phyloP scores from a whole-genome alignment of 2,888 invertebrate species.

The Ectobius pallidus region DNA sequence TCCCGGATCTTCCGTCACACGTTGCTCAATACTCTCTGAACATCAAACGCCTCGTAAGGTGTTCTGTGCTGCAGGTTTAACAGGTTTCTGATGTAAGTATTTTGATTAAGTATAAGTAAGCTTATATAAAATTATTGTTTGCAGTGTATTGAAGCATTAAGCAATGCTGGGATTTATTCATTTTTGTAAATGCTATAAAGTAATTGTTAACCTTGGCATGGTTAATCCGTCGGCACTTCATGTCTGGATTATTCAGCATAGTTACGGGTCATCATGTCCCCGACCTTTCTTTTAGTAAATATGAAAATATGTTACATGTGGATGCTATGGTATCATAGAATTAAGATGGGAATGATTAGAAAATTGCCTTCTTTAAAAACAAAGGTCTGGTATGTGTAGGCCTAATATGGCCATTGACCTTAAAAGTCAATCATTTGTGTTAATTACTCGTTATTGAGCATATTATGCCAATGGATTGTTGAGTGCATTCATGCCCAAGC shows the following conservation, averaged over 20 bases:
- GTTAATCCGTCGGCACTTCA: neutral
- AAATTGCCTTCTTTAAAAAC: too few relatives aligned
- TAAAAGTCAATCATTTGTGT: too few relatives aligned
- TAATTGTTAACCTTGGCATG: neutral
- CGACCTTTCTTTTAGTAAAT: neutral
- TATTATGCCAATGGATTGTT: slow-evolving; percentile 35
- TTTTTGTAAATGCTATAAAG: too few relatives aligned
- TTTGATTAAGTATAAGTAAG: too few relatives aligned
- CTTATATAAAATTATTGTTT: too few relatives aligned
- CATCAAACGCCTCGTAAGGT: slow-evolving; percentile 44
- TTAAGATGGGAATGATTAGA: too few relatives aligned
- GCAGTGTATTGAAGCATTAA: too few relatives aligned
- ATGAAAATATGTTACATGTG: too few relatives aligned
- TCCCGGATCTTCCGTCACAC: slow-evolving; percentile 32
- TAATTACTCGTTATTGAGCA: too few relatives aligned
- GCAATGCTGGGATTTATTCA: too few relatives aligned
- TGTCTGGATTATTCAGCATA: slow-evolving; percentile 1
- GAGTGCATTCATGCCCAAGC: too few relatives aligned
- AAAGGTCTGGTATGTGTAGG: too few relatives aligned
- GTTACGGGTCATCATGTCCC: slow-evolving; percentile 12
- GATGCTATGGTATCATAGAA: neutral
- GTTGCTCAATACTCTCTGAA: slow-evolving; percentile 48
- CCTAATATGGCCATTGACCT: slow-evolving; percentile 41
- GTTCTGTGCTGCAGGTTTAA: slow-evolving; percentile 44
- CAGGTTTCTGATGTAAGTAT: slow-evolving; percentile 46